These are phyloP conservation scores for Rhagonycha lutea DNA, from an alignment of 2,888 invertebrate species.

Conservation along the genomic window DNA sequence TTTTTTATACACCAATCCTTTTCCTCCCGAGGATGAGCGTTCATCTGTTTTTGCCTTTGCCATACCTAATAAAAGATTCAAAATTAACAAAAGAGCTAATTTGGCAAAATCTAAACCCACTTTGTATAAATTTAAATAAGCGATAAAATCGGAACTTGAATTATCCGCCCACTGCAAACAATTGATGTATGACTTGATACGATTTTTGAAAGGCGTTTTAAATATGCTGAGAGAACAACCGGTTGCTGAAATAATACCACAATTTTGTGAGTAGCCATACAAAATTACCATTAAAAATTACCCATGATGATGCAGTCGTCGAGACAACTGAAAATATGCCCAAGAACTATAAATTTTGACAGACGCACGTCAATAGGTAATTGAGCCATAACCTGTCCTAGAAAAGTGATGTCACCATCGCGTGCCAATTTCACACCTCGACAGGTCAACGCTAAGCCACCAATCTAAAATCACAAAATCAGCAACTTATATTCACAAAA, in stretches of 20 bases:
- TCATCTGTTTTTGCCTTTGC: conserved; percentile 62
- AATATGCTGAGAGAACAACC: conserved; percentile 83
- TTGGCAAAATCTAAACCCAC: conserved; percentile 53
- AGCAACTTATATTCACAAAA: not conserved
- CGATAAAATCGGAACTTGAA: conserved; percentile 83
- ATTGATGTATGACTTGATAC: conserved; percentile 72
- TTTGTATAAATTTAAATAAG: conserved; percentile 78
- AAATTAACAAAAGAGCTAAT: not conserved
- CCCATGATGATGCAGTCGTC: conserved; percentile 86
- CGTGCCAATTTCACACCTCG: conserved; percentile 45
- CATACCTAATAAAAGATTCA: conserved; percentile 57
- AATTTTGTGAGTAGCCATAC: not conserved
- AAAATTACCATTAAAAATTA: conserved; percentile 38
- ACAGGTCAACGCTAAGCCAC: conserved; percentile 71
- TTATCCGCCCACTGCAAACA: conserved; percentile 82
- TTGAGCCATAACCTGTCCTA: conserved; percentile 81
- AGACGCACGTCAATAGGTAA: conserved; percentile 83
- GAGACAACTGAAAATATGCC: conserved; percentile 82
- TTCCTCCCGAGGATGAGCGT: conserved; percentile 47
- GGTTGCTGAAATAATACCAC: conserved; percentile 64
- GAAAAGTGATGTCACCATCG: conserved; percentile 87
- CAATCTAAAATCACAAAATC: conserved; percentile 60
- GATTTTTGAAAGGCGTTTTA: conserved; percentile 70
- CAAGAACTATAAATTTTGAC: conserved; percentile 83
- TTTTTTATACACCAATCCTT: conserved; percentile 69